Evolutionary conservation across 2,797 vertebrate species (phyloP).

Genomic region (Loris lydekkerianus): DNA sequence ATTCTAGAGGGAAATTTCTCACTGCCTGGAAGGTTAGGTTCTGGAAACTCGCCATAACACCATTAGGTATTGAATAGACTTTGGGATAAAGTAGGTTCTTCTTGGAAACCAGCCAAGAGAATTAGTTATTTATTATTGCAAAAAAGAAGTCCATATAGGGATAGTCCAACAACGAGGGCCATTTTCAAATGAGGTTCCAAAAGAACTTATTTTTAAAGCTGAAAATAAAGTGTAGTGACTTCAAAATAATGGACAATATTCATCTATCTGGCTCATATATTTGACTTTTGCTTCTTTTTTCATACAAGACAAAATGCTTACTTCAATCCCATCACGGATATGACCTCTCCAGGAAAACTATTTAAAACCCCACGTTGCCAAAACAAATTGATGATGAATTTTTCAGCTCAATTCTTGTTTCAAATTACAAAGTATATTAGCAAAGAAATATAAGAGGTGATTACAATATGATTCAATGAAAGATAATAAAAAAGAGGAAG

Average conservation of each 20-base stretch:
- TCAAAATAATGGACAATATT: constrained; percentile 82
- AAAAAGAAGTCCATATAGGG: not conserved
- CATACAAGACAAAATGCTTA: constrained; percentile 55
- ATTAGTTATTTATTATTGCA: constrained; percentile 47
- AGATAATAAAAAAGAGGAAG: constrained; percentile 73
- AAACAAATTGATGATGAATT: constrained; percentile 78
- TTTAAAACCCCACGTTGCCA: constrained; percentile 65
- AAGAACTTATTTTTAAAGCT: constrained; percentile 48
- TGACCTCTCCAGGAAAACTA: constrained; percentile 72
- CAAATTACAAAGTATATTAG: constrained; percentile 73
- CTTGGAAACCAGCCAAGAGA: constrained; percentile 71
- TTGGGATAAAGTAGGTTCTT: constrained; percentile 65
- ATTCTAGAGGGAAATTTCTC: constrained; percentile 69
- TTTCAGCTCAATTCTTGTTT: constrained; percentile 75
- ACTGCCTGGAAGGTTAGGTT: constrained; percentile 74
- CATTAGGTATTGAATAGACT: constrained; percentile 78
- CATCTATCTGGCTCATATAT: constrained; percentile 70
- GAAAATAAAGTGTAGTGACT: constrained; percentile 64
- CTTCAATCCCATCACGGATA: not conserved
- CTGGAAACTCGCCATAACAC: constrained; percentile 74
- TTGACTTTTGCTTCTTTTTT: constrained; percentile 70
- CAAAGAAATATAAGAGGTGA: constrained; percentile 28
- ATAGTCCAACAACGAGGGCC: not conserved
- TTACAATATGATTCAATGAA: constrained; percentile 64
- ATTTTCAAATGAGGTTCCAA: constrained; percentile 48